Conservation (phyloP, 2,797 vertebrate genomes). For the Ispidina picta region DNA sequence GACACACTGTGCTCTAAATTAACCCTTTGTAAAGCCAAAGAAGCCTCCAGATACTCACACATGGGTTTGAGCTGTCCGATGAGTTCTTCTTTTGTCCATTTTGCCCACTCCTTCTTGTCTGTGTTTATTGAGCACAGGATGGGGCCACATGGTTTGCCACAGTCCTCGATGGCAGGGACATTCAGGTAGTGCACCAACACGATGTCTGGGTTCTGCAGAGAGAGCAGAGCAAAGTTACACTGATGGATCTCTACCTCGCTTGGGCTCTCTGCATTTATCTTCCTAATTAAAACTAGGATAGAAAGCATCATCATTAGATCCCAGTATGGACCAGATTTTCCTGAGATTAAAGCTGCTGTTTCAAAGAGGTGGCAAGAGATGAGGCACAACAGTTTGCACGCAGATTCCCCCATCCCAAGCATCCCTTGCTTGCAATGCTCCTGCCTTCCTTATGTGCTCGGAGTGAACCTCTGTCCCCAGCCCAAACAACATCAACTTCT, state of each 20-base stretch:
- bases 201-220: constrained; percentile 94
- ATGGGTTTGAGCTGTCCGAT: constrained; percentile 99
- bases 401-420: background rate
- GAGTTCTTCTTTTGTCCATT: constrained; percentile 98
- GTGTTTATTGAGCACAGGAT: constrained; percentile 99
- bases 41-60: constrained; percentile 87
- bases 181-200: constrained; percentile 99
- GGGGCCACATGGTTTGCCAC: constrained; percentile 96
- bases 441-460: background rate
- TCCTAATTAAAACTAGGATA: background rate
- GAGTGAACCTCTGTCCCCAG: background rate
- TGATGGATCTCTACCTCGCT: background rate
- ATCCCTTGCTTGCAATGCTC: background rate
- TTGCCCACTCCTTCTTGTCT: constrained; percentile 99
- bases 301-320: background rate
- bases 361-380: background rate
- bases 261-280: background rate
- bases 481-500: background rate
- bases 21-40: background rate
- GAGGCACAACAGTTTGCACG: rapidly evolving
- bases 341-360: background rate
- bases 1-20: background rate
- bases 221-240: background rate
- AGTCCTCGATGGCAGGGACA: constrained; percentile 98
- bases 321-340: background rate